These are phyloP conservation scores for Agrypnus murinus DNA, from an alignment of 2,888 invertebrate genomes.

Conservation along the genomic window DNA sequence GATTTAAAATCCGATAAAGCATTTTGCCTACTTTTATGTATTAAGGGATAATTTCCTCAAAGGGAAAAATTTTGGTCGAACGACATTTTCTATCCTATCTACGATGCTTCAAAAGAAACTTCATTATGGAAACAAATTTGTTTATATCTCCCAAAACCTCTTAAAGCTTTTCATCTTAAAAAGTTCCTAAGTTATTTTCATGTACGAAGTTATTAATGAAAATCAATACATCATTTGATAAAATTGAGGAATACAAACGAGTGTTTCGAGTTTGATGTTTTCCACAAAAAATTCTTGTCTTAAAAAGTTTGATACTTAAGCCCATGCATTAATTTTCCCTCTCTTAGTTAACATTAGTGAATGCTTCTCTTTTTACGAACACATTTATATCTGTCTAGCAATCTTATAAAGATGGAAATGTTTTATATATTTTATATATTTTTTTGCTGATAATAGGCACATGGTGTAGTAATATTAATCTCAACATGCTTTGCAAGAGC, in stretches of 20 bases:
- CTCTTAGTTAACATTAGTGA: no score
- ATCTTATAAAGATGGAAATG: no score
- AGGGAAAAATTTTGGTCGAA: not conserved
- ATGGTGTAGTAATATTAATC: no score
- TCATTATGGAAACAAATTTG: conserved; percentile 7
- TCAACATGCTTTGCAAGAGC: no score
- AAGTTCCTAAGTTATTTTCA: not conserved
- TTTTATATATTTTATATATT: no score
- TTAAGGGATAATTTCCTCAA: not conserved
- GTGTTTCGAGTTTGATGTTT: not conserved
- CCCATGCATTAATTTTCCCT: no score
- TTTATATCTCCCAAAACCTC: conserved; percentile 9
- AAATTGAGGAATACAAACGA: not conserved
- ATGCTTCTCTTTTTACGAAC: no score
- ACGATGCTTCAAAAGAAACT: not conserved
- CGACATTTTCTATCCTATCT: not conserved
- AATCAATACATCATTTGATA: conserved; percentile 8
- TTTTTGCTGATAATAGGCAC: no score
- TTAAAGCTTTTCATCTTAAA: conserved; percentile 10
- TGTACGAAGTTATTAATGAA: conserved; percentile 13
- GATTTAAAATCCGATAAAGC: no score
- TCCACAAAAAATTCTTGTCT: not conserved
- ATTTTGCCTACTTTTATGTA: no score
- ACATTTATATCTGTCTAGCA: no score
- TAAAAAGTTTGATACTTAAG: no score